Base-by-base conservation (phyloP, 2,888 invertebrate species). In the Cephus pygmeus region DNA sequence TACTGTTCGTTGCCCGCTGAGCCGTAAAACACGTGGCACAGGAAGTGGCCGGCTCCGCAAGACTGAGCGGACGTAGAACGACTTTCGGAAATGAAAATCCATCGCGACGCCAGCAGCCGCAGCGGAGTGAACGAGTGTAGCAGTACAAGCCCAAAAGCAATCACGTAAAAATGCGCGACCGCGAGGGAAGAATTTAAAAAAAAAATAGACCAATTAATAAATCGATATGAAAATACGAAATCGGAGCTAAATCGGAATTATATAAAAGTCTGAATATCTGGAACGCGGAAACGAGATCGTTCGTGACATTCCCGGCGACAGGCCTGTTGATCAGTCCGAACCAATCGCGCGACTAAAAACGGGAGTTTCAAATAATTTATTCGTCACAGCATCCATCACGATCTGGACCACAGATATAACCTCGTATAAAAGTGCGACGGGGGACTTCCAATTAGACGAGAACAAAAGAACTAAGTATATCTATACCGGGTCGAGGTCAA, bases 21-120 rank as follows among this genome's bases (percentile, higher is more conserved):
- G 73, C 80, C 79, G 79, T 79, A 81, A 81, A 81, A 80, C 79
- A 81, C 80, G 77, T 76, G 9, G 56, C 56, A 56, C 56, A 6
- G 56, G 56, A 56, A 56, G 56, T 56, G 56, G 56, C 56, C 23
- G 56, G 56, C 56, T 56, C 56, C 56, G 56, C 56, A 56, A 56
- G 56, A 56, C 56, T 9, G 56, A 56, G 56, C 56, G 56, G 23
- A 23, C 9, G 56, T 23, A 56, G 56, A 56, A 23, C 23, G 56
- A 56, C 56, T 56, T 9, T 23, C 56, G 56, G 23, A 56, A 56
- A 56, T 56, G 56, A 56, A 56, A 56, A 56, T 56, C 56, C 56
- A 56, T 56, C 23, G 56, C 23, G 56, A 56, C 56, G 56, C 56
- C 40, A 40, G 15, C 15, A 23, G 40, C 40, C 40, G 35, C 11